Base-by-base conservation (phyloP, 2,888 invertebrate genomes). In the Idaea straminata region DNA sequence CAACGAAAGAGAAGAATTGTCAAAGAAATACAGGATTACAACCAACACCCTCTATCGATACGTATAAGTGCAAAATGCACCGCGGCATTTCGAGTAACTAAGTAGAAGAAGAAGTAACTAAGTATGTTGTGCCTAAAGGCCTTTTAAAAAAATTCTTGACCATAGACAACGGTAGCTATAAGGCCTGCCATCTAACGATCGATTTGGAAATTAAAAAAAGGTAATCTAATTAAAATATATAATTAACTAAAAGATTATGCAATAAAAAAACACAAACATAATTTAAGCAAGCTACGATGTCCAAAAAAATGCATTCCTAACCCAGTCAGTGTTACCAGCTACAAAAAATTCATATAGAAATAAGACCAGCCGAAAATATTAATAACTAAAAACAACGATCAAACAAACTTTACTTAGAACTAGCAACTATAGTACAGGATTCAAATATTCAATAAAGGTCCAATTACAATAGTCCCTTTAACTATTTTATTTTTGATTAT, bases 361-460 rank as follows among this genome's bases (percentile, higher is more conserved):
- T 67, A 72, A 75, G 80, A 79, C 76, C 79, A 78, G 77, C 77
- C 79, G 78, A 75, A 71, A 78, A 77, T 77, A 72, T 79, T 79
- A 82, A 80, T 83, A 66, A 86, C 85, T 83, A 84, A 86, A 86
- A 81, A 86, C 84, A 89, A 89, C 83, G 81, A 82, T 77, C 80
- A 85, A 86, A 84, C 85, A 84, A 79, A 73, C 82, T 79, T 74
- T 80, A 81, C 84, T 86, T 86, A 88, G 75, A 68, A 77, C 81
- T 84, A 82, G 80, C 78, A 74, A 81, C 82, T 89, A 89, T 88
- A 86, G 78, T 88, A 88, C 88, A 90, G 84, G 85, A 85, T 84
- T 81, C 47, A 13, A 47, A 13, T 47, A 10, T 47, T 36, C 10
- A 36, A 7, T 36, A 10, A 47, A 7, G 13, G 47, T 13, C 47